A percentile compares a stretch with the other conserved stretches of the same genome.
phyloP scores from a whole-genome alignment of 2,888 invertebrate species.

The Mesoligia furuncula region DNA sequence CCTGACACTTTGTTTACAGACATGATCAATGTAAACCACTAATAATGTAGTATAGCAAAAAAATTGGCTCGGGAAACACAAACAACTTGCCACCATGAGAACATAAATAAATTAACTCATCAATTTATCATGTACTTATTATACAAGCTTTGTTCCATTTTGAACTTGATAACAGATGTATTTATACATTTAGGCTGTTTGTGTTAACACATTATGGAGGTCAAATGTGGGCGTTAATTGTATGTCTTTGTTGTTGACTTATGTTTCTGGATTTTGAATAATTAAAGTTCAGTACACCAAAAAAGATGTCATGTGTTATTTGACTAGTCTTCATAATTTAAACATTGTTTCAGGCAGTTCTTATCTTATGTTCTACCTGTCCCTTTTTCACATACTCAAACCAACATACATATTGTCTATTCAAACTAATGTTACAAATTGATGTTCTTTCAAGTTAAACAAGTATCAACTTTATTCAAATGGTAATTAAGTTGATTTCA shows the following conservation, averaged over 20 bases:
- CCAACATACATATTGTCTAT: too few relatives aligned
- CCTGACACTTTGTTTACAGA: slow-evolving; percentile 20
- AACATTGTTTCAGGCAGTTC: not conserved
- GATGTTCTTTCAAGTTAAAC: too few relatives aligned
- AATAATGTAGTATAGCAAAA: slow-evolving; percentile 13
- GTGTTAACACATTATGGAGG: slow-evolving; percentile 54
- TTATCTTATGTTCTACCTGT: not conserved
- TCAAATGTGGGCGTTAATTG: slow-evolving; percentile 41
- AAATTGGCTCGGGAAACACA: slow-evolving; percentile 46
- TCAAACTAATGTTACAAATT: too few relatives aligned
- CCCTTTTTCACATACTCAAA: not conserved
- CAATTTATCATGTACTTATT: slow-evolving; percentile 26
- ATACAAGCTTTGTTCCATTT: slow-evolving; percentile 39
- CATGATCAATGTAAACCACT: slow-evolving; percentile 10
- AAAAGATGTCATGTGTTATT: not conserved
- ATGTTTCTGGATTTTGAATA: slow-evolving; percentile 17
- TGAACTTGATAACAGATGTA: slow-evolving; percentile 42
- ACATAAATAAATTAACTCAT: slow-evolving; percentile 29
- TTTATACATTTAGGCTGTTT: slow-evolving; percentile 29
- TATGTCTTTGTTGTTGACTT: slow-evolving; percentile 35
- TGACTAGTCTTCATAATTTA: not conserved
- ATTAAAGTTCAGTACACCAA: not conserved
- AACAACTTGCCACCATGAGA: slow-evolving; percentile 32
- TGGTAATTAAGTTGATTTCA: too few relatives aligned
- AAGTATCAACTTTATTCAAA: too few relatives aligned